Evolutionary conservation across 1,140 invertebrate species (phyloP).

Genomic region (Bombyx mori): ASM3026992v2 NC_085107.1:10304001-10304500

Average conservation of each 20-base stretch:
- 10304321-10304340: constrained; percentile 64
- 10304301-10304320: constrained; percentile 60
- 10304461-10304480: too few species aligned
- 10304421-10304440: constrained; percentile 5
- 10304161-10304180: constrained; percentile 29
- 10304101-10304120: constrained; percentile 41
- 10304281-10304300: constrained; percentile 40
- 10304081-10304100: constrained; percentile 31
- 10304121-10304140: constrained; percentile 31
- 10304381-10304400: constrained; percentile 44
- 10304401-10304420: constrained; percentile 25
- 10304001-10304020: constrained; percentile 42
- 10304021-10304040: constrained; percentile 48
- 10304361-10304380: constrained; percentile 64
- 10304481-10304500: not conserved
- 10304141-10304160: constrained; percentile 35
- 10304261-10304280: constrained; percentile 36
- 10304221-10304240: constrained; percentile 28
- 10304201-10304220: constrained; percentile 37
- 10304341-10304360: constrained; percentile 56
- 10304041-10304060: constrained; percentile 45
- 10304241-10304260: constrained; percentile 32
- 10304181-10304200: constrained; percentile 36
- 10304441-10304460: not conserved
- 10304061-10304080: constrained; percentile 38